A percentile compares a stretch with the other conserved stretches of the same genome.
phyloP scores from a whole-genome alignment of 2,797 vertebrate species.

The Hydrolagus colliei region DNA sequence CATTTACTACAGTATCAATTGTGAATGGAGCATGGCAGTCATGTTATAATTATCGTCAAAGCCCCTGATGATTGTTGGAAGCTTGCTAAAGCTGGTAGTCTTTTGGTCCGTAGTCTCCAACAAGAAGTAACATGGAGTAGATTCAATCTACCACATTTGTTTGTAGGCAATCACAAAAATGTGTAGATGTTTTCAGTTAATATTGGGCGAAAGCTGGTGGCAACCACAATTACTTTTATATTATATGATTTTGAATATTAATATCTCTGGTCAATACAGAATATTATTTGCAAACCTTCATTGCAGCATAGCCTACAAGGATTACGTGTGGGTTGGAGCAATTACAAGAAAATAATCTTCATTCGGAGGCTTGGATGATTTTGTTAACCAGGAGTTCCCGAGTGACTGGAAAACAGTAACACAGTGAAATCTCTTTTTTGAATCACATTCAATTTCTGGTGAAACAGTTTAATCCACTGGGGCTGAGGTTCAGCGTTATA shows the following conservation, averaged over 20 bases:
- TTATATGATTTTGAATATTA: neutral
- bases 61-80: no score
- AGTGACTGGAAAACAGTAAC: no score
- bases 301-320: neutral
- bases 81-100: neutral
- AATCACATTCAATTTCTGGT: no score
- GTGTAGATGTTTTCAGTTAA: neutral
- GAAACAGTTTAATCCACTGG: no score
- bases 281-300: neutral
- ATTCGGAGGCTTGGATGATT: no score
- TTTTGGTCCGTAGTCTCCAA: neutral
- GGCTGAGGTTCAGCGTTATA: no score
- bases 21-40: no score
- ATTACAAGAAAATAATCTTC: neutral
- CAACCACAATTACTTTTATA: neutral
- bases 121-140: neutral
- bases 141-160: no score
- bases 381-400: no score
- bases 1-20: no score
- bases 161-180: neutral
- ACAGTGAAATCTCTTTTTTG: no score
- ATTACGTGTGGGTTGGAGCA: neutral
- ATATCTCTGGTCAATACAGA: neutral
- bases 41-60: no score
- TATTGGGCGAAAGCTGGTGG: neutral